Percentiles rank a stretch among this genome's conserved stretches.
Evolutionary conservation across 92 coral and sea anemone species (phyloP).

Genomic region (Blastomussa wellsi): DNA sequence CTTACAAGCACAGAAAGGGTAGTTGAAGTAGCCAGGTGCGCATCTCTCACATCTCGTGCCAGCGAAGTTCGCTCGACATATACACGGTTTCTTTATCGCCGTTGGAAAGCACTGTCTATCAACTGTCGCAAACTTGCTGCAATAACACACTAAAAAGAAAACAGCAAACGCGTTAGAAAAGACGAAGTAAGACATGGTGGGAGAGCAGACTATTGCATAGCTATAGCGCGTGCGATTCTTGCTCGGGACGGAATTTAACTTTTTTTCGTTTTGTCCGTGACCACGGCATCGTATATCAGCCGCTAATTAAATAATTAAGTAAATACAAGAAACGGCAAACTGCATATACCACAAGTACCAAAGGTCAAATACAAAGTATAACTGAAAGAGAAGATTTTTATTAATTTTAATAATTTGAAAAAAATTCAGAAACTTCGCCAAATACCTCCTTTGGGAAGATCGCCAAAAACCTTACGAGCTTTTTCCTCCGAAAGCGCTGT

Average conservation of each 20-base stretch:
- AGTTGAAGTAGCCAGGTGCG: constrained; percentile 73
- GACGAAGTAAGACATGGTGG: neutral
- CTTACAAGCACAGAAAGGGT: constrained; percentile 86
- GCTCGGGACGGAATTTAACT: no score
- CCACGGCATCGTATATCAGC: no score
- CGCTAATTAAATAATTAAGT: no score
- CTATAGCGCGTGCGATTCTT: no score
- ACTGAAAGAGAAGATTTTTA: no score
- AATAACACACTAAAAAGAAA: constrained; percentile 75
- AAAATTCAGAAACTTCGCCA: no score
- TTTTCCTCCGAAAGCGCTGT: constrained; percentile 31
- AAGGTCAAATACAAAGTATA: no score
- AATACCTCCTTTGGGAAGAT: constrained; percentile 44
- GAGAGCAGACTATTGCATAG: neutral
- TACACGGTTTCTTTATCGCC: constrained; percentile 55
- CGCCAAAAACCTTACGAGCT: constrained; percentile 23
- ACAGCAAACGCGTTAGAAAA: neutral
- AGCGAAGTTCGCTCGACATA: constrained; percentile 69
- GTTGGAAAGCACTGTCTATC: constrained; percentile 76
- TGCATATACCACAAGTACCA: no score
- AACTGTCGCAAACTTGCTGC: constrained; percentile 73
- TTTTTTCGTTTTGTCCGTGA: no score
- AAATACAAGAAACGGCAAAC: no score
- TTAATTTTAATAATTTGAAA: no score
- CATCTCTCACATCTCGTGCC: constrained; percentile 88